Evolutionary conservation across 92 coral and sea anemone genomes (phyloP), one percentile per base, ranked within the genome.

Genomic region (Siderastrea siderea): DNA sequence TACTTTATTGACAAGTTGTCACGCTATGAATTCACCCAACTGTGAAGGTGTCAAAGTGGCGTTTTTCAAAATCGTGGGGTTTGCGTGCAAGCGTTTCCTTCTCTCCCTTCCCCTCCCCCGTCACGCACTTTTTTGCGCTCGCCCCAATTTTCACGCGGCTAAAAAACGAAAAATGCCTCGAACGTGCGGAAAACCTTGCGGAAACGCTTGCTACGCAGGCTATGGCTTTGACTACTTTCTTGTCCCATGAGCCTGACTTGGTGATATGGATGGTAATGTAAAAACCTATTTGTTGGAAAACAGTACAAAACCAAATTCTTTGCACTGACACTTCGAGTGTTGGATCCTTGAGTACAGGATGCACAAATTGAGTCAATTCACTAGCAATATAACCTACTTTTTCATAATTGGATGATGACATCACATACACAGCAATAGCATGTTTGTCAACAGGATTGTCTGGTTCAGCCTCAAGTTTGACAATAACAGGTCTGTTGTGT

Each of bases 401-500:
- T 17, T 76, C 71, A 84, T 87, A 90, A 26, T 55, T 62, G 15
- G 78, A 75, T 6, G 82, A 51, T 6, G 85, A 48, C 81, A 58
- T 65, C 3, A 90, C 43, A 16, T 69, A 68, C 5, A 93, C 95
- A 17, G 91, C 93, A 89, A 93, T 93, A 3, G 92, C 95, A 88
- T 74, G 65, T 7, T 38, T 63, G 71, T 89, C 95, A 53, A 80
- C 54, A 14, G 49, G 55, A 76, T 92, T 88, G 14, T 90, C 89
- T 82, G 93, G 91, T 68, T 90, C 92, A 17, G 96, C 87, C 69
- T 76, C 57, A 44, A 93, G 85, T 83, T 76, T 86, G 8, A 71
- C 93, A 83, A 81, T 90, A 8, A 93, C 88, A 61, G 89, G 88
- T 50, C 92, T 90, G 87, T 93, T 93, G 68, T 91, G 61, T 58